Conservation (phyloP, 1,140 invertebrate genomes). For the Leucophenga varia region DNA sequence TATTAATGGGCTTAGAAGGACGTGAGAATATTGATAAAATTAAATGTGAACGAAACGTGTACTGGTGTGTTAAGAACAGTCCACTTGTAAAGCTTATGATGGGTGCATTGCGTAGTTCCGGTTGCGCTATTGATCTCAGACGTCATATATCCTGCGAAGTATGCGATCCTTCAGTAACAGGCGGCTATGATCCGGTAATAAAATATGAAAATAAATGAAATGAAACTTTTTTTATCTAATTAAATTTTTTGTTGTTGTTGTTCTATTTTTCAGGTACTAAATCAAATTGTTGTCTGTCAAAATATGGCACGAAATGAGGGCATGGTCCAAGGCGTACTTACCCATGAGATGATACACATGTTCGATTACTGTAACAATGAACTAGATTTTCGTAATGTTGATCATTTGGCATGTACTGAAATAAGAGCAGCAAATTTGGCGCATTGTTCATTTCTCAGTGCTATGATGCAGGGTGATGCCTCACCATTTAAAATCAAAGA, state of each 20-base stretch:
- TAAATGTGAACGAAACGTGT: constrained; percentile 80
- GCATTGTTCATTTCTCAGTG: constrained; percentile 86
- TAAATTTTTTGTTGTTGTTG: constrained; percentile 40
- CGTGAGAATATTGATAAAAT: constrained; percentile 68
- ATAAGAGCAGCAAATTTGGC: constrained; percentile 88
- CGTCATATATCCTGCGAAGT: constrained; percentile 91
- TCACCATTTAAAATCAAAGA: constrained; percentile 73
- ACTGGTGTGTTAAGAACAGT: constrained; percentile 71
- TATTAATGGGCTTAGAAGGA: constrained; percentile 64
- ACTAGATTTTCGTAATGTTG: constrained; percentile 84
- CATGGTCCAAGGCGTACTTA: constrained; percentile 75
- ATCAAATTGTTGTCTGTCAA: constrained; percentile 87
- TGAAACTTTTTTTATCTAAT: constrained; percentile 76
- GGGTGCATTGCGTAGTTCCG: constrained; percentile 78
- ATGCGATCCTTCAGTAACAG: constrained; percentile 79
- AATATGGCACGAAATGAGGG: constrained; percentile 71
- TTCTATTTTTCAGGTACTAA: too few relatives aligned
- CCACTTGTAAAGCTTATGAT: constrained; percentile 84
- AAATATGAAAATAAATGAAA: too few relatives aligned
- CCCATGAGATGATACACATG: constrained; percentile 96
- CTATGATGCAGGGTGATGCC: constrained; percentile 74
- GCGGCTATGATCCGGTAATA: constrained; percentile 92
- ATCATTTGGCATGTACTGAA: constrained; percentile 95
- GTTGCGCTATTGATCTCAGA: constrained; percentile 79
- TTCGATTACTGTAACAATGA: constrained; percentile 92